phyloP scores from a whole-genome alignment of 2,888 invertebrate genomes.

The Caenorhabditis auriculariae region DNA sequence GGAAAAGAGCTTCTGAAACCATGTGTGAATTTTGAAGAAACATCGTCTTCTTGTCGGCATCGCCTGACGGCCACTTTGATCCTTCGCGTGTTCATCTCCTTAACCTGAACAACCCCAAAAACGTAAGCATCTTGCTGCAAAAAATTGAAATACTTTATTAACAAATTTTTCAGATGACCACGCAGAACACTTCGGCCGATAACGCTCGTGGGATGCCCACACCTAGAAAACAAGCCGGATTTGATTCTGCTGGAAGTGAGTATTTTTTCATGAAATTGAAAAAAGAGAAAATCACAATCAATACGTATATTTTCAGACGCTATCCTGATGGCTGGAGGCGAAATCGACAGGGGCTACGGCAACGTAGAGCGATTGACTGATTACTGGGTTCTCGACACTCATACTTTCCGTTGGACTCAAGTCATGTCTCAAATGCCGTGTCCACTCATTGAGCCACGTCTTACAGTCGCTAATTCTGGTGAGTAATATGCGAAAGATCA shows the following conservation, averaged over 20 bases:
- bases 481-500: too few relatives aligned
- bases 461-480: slow-evolving; percentile 59
- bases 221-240: slow-evolving; percentile 56
- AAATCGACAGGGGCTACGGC: slow-evolving; percentile 54
- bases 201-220: slow-evolving; percentile 56
- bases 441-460: slow-evolving; percentile 59
- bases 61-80: slow-evolving; percentile 60
- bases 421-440: slow-evolving; percentile 58
- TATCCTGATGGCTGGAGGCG: slow-evolving; percentile 60
- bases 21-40: slow-evolving; percentile 29
- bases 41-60: slow-evolving; percentile 56
- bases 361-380: slow-evolving; percentile 53
- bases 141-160: not conserved
- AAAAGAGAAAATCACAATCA: not conserved
- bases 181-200: slow-evolving; percentile 51
- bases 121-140: slow-evolving; percentile 3
- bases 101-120: slow-evolving; percentile 42
- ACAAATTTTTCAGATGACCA: slow-evolving; percentile 41
- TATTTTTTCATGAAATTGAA: not conserved
- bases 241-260: slow-evolving; percentile 52
- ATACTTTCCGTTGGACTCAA: slow-evolving; percentile 59
- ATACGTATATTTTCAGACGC: slow-evolving; percentile 37
- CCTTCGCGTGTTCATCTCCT: slow-evolving; percentile 56
- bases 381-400: slow-evolving; percentile 60
- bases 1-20: not conserved